Evolutionary conservation across 1,140 invertebrate genomes (phyloP), one percentile per base, ranked within the genome.

Genomic region (Hyphantria cunea): DNA sequence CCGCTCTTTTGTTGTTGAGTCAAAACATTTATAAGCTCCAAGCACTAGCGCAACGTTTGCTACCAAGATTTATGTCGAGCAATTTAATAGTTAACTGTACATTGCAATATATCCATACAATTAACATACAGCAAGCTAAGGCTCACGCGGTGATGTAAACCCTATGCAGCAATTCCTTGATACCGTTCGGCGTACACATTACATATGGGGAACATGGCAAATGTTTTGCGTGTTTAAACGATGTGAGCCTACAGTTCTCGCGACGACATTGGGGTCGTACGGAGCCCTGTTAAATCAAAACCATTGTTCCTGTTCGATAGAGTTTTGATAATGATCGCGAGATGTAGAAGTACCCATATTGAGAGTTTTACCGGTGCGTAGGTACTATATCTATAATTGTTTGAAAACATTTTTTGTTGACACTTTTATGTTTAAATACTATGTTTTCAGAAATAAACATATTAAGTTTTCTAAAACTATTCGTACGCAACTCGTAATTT

Each of bases 301-400:
- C 74, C 54, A 82, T 88, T 81, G 79, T 80, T 72, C 68, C 73
- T 69, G 70, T 56, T 73, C 70, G 70, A 79, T 72, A 54, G 68
- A 73, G 68, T 73, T 66, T 25, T 64, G 76, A 83, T 84, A 79
- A 71, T 41, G 50, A 69, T 67, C 69, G 48, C 66, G 41, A 33
- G 34, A 58, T 39, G 34, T 44, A n/a, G 37, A 39, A 58, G 60
- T 44, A 59, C 39, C 59, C 32, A 32, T 31, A 17, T 53, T 49
- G 51, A 70, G 62, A 42, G 50, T 45, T 58, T 49, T 69, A 72
- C 51, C 17, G 5, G 17, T n/a, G n/a, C n/a, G n/a, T 25, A 25
- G 50, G 67, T 70, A 61, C 61, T 42, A 34, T 37, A 61, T 42
- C 52, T 37, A 11, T 15, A 42, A 50, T 49, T 50, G 64, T 69